These are phyloP conservation scores for Rissa tridactyla DNA, from an alignment of 2,113 vertebrate genomes.

Conservation along the genomic window DNA sequence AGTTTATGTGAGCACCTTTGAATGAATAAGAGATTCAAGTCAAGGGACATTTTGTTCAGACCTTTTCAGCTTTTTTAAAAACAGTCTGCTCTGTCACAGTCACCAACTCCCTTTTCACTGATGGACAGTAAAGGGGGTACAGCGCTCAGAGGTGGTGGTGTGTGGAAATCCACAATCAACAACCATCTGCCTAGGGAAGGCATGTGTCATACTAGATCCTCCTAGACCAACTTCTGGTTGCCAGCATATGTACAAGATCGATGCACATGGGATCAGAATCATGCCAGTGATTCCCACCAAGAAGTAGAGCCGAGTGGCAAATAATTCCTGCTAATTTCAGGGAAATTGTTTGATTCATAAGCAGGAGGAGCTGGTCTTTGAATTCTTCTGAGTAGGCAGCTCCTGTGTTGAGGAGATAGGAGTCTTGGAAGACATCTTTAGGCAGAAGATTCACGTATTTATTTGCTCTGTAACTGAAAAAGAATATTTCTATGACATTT, in stretches of 20 bases:
- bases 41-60: not conserved
- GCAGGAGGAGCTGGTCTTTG: not conserved
- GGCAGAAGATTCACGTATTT: not conserved
- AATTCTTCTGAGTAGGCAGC: not conserved
- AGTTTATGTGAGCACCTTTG: not conserved
- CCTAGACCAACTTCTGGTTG: not conserved
- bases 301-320: not conserved
- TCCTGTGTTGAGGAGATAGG: not conserved
- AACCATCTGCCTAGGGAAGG: not conserved
- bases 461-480: not conserved
- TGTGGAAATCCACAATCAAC: not conserved
- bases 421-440: not conserved
- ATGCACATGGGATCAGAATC: not conserved
- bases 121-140: not conserved
- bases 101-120: not conserved
- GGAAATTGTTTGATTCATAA: not conserved
- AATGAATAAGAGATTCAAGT: not conserved
- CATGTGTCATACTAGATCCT: not conserved
- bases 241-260: fast-evolving
- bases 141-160: not conserved
- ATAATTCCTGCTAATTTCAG: not conserved
- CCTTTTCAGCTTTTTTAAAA: not conserved
- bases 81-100: not conserved
- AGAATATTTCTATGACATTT: not conserved
- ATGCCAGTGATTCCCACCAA: not conserved